Evolutionary conservation across 2,797 vertebrate genomes (phyloP).

Genomic region (Limosa lapponica): DNA sequence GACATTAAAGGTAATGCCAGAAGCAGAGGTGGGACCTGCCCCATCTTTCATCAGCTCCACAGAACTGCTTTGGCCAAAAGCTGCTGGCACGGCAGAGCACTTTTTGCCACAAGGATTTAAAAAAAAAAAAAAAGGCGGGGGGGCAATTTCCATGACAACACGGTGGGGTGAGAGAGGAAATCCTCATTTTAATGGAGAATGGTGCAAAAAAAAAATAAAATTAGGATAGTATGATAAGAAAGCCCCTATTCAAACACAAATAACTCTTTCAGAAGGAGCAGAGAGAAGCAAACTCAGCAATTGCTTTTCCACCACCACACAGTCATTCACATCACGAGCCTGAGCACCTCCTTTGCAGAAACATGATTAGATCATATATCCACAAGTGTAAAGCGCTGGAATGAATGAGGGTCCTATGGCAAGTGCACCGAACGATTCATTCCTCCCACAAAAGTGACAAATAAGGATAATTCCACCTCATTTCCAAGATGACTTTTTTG

Average conservation of each 20-base stretch:
- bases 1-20: not conserved
- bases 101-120: not conserved
- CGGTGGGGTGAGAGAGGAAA: not conserved
- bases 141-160: not conserved
- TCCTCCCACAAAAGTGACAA: conserved; percentile 36
- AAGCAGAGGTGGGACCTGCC: not conserved
- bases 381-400: not conserved
- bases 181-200: not conserved
- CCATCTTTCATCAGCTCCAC: not conserved
- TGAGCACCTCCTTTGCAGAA: not conserved
- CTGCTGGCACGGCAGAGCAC: not conserved
- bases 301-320: not conserved
- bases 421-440: not conserved
- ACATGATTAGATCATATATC: conserved; percentile 5
- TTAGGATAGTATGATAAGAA: not conserved
- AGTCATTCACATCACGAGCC: not conserved
- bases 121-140: no score
- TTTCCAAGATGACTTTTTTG: not conserved
- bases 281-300: not conserved
- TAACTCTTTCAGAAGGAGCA: not conserved
- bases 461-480: conserved; percentile 20
- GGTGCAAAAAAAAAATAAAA: not conserved
- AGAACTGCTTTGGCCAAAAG: not conserved
- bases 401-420: not conserved
- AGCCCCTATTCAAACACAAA: not conserved